phyloP scores from a whole-genome alignment of 2,797 vertebrate genomes.

The Liasis olivaceus region DNA sequence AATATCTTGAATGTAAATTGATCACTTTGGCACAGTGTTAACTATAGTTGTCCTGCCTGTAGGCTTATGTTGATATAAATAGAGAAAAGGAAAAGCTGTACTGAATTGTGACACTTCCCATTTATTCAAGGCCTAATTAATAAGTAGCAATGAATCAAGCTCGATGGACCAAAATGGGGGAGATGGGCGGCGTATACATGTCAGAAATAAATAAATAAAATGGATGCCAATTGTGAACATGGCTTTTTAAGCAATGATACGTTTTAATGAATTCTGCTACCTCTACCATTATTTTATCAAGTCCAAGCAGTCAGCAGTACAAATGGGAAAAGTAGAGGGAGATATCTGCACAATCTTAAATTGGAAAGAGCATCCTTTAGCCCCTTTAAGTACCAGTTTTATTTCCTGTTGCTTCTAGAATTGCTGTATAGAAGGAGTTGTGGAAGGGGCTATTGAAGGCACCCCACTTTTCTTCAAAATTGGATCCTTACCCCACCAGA shows the following conservation, averaged over 20 bases:
- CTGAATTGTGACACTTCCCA: not conserved
- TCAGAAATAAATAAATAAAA: not conserved
- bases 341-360: not conserved
- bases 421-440: not conserved
- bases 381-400: not conserved
- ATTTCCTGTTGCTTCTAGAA: not conserved
- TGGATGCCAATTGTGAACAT: not conserved
- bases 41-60: not conserved
- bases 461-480: not conserved
- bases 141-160: constrained; percentile 7
- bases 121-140: constrained; percentile 10
- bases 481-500: not conserved
- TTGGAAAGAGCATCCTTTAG: not conserved
- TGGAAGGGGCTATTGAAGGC: not conserved
- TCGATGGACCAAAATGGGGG: constrained; percentile 22
- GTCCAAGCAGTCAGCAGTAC: not conserved
- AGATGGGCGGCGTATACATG: too few species aligned
- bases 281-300: not conserved
- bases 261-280: not conserved
- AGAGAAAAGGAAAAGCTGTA: not conserved
- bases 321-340: not conserved
- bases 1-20: not conserved
- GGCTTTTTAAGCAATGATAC: not conserved
- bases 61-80: not conserved
- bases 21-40: not conserved